phyloP scores from a whole-genome alignment of 2,113 vertebrate genomes.

The Eira barbara region DNA sequence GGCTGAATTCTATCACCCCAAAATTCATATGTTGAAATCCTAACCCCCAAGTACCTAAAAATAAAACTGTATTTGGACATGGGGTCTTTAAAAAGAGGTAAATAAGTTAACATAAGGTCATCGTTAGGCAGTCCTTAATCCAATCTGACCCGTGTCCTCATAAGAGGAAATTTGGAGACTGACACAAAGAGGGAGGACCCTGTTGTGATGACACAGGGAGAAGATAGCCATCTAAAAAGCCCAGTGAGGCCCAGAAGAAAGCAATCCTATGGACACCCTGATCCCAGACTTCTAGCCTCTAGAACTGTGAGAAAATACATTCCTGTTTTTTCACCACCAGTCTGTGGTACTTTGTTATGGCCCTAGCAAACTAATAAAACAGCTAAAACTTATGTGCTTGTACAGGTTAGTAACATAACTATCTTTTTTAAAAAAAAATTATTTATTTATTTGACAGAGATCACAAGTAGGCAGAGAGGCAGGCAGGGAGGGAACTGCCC shows the following conservation, averaged over 20 bases:
- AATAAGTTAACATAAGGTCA: slow-evolving; percentile 9
- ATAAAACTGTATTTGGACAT: background rate
- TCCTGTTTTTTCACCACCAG: background rate
- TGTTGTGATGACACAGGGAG: background rate
- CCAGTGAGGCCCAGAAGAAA: background rate
- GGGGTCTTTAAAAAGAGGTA: background rate
- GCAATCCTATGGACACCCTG: background rate
- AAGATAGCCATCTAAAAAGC: background rate
- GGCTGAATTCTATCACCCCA: background rate
- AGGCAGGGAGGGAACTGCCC: no score
- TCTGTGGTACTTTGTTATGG: background rate
- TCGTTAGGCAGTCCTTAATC: background rate
- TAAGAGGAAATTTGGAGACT: background rate
- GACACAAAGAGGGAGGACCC: background rate
- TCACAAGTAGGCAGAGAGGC: no score
- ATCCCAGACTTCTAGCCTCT: background rate
- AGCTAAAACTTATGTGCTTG: background rate
- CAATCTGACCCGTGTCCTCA: background rate
- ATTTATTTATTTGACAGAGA: no score
- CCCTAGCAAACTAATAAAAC: background rate
- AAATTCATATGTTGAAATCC: background rate
- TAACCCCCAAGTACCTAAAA: background rate
- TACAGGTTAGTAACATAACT: background rate
- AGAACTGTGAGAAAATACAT: background rate
- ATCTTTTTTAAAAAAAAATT: background rate